Percentiles rank a stretch among this genome's conserved stretches.
phyloP scores from a whole-genome alignment of 2,113 vertebrate species.

The Passer domesticus region DNA sequence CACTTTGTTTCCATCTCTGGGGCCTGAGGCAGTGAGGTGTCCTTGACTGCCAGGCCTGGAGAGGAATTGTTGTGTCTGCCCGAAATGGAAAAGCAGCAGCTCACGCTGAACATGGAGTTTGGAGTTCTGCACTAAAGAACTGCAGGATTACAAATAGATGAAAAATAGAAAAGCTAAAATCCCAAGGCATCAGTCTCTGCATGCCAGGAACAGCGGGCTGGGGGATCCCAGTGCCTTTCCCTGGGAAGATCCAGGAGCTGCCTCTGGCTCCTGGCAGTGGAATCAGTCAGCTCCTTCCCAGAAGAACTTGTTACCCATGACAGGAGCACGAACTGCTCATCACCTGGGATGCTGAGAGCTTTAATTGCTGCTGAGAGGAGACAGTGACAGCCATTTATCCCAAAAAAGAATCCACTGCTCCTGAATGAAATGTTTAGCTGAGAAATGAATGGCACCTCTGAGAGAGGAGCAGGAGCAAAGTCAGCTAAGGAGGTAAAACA shows the following conservation, averaged over 20 bases:
- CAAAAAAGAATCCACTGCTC: neutral
- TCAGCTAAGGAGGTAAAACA: neutral
- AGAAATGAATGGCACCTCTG: constrained; percentile 2
- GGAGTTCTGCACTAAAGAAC: accelerated
- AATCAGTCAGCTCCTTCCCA: neutral
- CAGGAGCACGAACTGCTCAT: neutral
- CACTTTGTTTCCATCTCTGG: accelerated
- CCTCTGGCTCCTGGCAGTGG: neutral
- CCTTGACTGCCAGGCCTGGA: neutral
- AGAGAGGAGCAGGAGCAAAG: neutral
- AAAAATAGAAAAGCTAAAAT: too few relatives aligned
- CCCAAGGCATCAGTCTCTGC: neutral
- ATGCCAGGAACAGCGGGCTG: accelerated
- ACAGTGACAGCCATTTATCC: neutral
- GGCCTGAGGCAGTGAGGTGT: neutral
- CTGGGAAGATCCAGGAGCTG: neutral
- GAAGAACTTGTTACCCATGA: neutral
- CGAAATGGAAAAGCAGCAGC: neutral
- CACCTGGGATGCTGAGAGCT: neutral
- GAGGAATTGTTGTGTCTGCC: neutral
- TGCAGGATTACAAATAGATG: neutral
- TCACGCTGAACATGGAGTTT: accelerated
- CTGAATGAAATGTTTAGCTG: neutral
- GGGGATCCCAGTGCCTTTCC: neutral
- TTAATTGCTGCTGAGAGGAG: constrained; percentile 38